phyloP scores from a whole-genome alignment of 2,113 vertebrate species.

The Alces alces region DNA sequence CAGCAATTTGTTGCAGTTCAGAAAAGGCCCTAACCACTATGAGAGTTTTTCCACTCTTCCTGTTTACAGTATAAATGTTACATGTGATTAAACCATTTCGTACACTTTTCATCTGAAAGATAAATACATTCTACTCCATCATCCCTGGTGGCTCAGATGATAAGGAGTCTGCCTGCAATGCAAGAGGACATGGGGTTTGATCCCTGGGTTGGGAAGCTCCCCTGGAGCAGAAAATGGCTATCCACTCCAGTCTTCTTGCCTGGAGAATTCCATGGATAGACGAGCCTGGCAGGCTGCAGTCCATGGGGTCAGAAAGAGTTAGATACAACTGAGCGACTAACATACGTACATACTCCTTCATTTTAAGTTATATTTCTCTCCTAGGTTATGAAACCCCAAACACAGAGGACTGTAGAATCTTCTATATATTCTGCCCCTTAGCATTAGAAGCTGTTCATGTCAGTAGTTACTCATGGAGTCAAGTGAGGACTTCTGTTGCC shows the following conservation, averaged over 20 bases:
- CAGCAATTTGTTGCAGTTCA: neutral
- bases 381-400: neutral
- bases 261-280: neutral
- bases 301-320: neutral
- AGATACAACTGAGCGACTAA: neutral
- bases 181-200: neutral
- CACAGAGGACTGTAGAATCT: neutral
- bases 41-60: neutral
- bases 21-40: neutral
- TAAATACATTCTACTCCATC: neutral
- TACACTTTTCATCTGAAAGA: neutral
- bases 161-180: neutral
- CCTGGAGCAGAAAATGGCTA: neutral
- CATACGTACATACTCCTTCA: neutral
- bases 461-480: neutral
- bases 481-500: neutral
- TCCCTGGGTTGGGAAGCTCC: neutral
- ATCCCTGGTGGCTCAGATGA: neutral
- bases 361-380: neutral
- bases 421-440: neutral
- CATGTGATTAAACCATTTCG: neutral
- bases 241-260: neutral
- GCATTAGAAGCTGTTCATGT: neutral
- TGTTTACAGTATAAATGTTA: neutral
- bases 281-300: neutral